Percentiles rank a stretch among this genome's conserved stretches.
phyloP scores from a whole-genome alignment of 2,888 invertebrate genomes.

The Cephus pygmeus region DNA sequence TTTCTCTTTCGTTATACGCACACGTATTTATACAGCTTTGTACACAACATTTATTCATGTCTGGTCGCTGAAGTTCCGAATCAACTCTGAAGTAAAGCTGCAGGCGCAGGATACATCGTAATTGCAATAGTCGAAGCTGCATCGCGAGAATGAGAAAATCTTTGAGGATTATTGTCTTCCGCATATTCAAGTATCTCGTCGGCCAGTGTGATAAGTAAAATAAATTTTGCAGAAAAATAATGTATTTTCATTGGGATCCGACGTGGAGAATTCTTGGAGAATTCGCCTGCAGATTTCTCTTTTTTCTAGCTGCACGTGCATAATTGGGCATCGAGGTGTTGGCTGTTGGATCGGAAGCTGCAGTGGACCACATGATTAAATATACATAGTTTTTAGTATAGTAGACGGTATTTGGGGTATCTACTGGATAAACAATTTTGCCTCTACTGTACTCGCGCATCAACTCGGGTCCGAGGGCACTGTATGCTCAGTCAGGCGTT shows the following conservation, averaged over 20 bases:
- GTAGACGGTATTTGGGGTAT: constrained; percentile 25
- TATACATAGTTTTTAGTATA: constrained; percentile 28
- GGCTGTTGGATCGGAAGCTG: neutral
- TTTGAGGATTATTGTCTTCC: neutral
- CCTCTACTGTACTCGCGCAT: constrained; percentile 25
- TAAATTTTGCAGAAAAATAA: neutral
- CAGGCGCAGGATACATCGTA: neutral
- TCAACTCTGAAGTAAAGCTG: neutral
- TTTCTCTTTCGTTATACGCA: neutral
- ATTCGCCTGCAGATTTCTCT: neutral
- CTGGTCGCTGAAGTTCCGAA: neutral
- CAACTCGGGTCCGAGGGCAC: neutral
- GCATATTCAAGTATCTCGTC: neutral
- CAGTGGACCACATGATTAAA: constrained; percentile 15
- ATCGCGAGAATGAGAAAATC: neutral
- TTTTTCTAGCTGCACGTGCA: neutral
- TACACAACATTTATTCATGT: constrained; percentile 1
- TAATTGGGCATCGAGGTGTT: neutral
- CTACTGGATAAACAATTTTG: constrained; percentile 38
- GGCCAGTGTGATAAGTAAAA: neutral
- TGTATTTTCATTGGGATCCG: neutral
- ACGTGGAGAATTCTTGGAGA: neutral
- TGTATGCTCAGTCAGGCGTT: constrained; percentile 35
- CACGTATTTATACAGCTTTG: neutral
- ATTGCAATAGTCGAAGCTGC: neutral